phyloP scores from a whole-genome alignment of 1,140 invertebrate genomes.

The Ylistrum balloti region DNA sequence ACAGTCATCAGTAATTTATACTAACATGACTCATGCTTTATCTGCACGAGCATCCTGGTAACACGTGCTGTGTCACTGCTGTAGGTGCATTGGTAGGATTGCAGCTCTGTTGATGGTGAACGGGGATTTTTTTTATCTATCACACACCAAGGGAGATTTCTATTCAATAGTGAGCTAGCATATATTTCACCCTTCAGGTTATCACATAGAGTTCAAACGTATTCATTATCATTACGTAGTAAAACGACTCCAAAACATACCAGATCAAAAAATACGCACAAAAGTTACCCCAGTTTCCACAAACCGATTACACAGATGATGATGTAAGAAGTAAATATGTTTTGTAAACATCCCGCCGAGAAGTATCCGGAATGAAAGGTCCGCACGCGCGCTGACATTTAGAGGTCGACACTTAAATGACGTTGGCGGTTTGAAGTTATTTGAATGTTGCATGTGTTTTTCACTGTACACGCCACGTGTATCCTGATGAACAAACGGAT shows the following conservation, averaged over 20 bases:
- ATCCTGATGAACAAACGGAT: background rate
- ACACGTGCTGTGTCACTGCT: slow-evolving; percentile 23
- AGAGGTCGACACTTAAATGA: background rate
- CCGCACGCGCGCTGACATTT: background rate
- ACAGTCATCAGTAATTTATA: background rate
- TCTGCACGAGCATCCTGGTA: background rate
- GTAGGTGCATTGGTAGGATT: background rate
- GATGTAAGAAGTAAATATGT: background rate
- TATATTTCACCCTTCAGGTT: background rate
- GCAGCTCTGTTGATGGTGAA: background rate
- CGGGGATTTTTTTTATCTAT: background rate
- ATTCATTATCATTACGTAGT: background rate
- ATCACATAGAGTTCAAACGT: background rate
- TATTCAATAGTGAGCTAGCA: background rate
- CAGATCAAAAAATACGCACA: background rate
- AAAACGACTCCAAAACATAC: background rate
- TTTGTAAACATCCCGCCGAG: background rate
- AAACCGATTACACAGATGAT: background rate
- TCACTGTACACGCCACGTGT: background rate
- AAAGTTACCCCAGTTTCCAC: background rate
- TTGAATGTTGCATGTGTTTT: background rate
- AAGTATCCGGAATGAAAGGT: background rate
- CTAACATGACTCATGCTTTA: background rate
- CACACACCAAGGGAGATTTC: background rate
- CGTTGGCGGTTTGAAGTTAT: background rate